These are phyloP conservation scores for Ophion obscuratus DNA, from an alignment of 2,888 invertebrate species.

Conservation along the genomic window DNA sequence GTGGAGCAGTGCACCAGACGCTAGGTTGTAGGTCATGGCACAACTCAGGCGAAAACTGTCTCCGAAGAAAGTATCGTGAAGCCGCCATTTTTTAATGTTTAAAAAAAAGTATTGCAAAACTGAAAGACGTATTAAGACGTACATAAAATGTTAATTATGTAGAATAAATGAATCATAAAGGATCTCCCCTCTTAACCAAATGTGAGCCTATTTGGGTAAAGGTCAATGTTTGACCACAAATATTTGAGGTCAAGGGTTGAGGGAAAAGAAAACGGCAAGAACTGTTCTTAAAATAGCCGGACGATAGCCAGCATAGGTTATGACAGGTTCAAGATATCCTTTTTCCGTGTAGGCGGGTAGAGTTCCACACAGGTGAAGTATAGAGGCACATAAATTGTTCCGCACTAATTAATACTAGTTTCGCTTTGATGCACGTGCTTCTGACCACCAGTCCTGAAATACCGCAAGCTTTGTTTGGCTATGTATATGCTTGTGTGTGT, in stretches of 20 bases:
- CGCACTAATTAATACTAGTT: constrained; percentile 44
- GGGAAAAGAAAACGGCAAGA: background rate
- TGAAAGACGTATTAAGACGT: too few species aligned
- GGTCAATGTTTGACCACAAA: background rate
- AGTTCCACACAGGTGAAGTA: constrained; percentile 9
- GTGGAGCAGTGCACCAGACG: too few species aligned
- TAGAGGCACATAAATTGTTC: constrained; percentile 31
- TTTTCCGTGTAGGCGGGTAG: background rate
- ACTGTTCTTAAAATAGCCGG: background rate
- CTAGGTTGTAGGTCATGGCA: too few species aligned
- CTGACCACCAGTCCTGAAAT: constrained; percentile 45
- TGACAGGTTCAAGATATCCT: background rate
- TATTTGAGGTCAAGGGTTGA: background rate
- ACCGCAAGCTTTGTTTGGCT: constrained; percentile 21
- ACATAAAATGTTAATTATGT: too few species aligned
- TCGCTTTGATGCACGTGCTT: constrained; percentile 45
- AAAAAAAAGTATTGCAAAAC: too few species aligned
- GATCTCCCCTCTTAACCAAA: background rate
- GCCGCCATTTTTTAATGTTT: too few species aligned
- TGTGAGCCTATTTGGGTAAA: background rate
- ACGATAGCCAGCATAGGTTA: background rate
- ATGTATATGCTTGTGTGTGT: background rate
- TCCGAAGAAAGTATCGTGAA: too few species aligned
- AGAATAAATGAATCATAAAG: too few species aligned
- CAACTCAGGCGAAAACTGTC: too few species aligned